Evolutionary conservation across 2,113 vertebrate genomes (phyloP), one percentile per base, ranked within the genome.

Genomic region (Prionailurus bengalensis): DNA sequence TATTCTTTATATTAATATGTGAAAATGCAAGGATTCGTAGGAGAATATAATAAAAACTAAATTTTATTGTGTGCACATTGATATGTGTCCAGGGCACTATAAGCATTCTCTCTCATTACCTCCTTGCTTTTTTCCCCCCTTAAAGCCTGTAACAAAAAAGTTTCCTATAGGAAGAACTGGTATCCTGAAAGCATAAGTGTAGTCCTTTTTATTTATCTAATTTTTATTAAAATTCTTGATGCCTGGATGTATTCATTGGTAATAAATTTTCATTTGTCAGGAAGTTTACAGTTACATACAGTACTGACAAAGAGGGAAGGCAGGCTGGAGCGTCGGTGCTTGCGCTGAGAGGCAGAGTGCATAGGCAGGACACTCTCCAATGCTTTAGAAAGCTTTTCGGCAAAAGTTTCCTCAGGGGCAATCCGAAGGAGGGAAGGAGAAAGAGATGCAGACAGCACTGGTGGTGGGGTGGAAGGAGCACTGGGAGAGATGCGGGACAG

Each of bases 281-380:
- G 97, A 99, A 98, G 98, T 84, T 98, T 98, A 98, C 94, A 98
- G 96, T 68, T 98, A 99, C 99, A 99, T 99, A 99, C 99, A 99
- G 99, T 99, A 99, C 99, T 99, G 99, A 99, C 99, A 99, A 99
- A 99, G 98, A 99, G 99, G 98, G 99, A 99, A 94, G 99, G 99
- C 98, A 99, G 99, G 98, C 99, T 99, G 99, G 99, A 99, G 97
- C 99, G 99, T 98, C 99, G 99, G 92, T 99, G 98, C 98, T 99
- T 98, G 99, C 98, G 98, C 98, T 99, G 99, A 95, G 99, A 98
- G 98, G 99, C 98, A 96, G 99, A 99, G 98, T 99, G 99, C 99
- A 99, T 99, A 98, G 99, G 99, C 97, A 99, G 99, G 98, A 99
- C 99, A 96, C 99, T 99, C 99, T 99, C 99, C 99, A 99, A 98